Base-by-base conservation (phyloP, 2,113 vertebrate genomes). In the Donacobius atricapilla region DNA sequence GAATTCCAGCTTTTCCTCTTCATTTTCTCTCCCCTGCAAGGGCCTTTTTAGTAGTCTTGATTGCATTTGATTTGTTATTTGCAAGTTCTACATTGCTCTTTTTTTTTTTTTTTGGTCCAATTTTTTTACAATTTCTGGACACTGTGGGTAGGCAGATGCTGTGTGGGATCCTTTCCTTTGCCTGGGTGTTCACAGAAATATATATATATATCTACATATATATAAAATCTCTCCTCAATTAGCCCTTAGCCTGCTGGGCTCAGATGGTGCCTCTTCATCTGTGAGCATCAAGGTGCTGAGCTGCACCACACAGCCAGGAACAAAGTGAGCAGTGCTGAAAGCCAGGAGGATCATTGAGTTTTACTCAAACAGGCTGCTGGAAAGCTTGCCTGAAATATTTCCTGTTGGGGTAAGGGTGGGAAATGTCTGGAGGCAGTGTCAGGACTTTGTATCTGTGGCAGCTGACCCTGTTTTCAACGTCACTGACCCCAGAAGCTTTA, bases 291-390 rank as follows among this genome's bases (percentile, higher is more conserved):
- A 45, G 54, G 79, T 72, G 54, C 89, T 58, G 71, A n/a, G 68
- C 76, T 77, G 2, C 51, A 75, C 75, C 81, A 50, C 42, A 2
- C 15, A 61, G 47, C 70, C n/a, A 77, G 77, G 61, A 84, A 44
- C 69, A 69, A 93, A 86, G 40, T 24, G 25, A 83, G 68, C 94
- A 87, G 64, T 40, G 47, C 80, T 89, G 40, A 78, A 89, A 95
- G 77, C 35, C 33, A 24, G 64, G 13, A 79, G 86, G 30, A 71
- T 75, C 69, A 33, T 1, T 14, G 68, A 37, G 13, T 68, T 86
- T 57, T n/a, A 71, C 82, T 71, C 63, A 42, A 63, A 33, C 21
- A 77, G 57, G 28, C 64, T 83, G 19, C 28, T 63, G 81, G 71
- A 79, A 84, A 87, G 11, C 60, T 56, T 75, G 8, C 19, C 54